Base-by-base conservation (phyloP, 2,888 invertebrate genomes). In the Heteromyza rotundicornis region DNA sequence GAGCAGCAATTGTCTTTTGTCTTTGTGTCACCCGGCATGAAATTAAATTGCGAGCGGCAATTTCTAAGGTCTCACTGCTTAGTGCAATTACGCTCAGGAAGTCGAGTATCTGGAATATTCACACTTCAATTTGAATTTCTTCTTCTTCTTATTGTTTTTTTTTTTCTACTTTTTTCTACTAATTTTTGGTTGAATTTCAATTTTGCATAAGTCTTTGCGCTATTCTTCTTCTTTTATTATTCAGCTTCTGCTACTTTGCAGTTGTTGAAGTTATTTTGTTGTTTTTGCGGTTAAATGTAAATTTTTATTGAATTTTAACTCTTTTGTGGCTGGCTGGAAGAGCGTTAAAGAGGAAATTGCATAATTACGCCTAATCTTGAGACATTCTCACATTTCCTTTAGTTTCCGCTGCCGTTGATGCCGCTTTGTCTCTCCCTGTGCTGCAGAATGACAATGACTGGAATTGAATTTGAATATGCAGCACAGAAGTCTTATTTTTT, bases 291-390 rank as follows among this genome's bases (percentile, higher is more conserved):
- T 75, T 72, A 73, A 76, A 75, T 78, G 76, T 71, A 75, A 76
- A 76, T 77, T 79, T n/a, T 77, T 75, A 79, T 78, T 75, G 79
- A 78, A 79, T 77, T n/a, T 72, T 68, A 72, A 73, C 70, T 73
- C 70, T 72, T 73, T 74, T 76, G 68, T 72, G 64, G 62, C 65
- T 70, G 68, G 65, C 62, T 71, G 67, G 64, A 61, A 69, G 66
- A 68, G 72, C 69, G 69, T 69, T 70, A 70, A 71, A 69, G 68
- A 67, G 71, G 66, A 76, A 75, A 74, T 74, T 72, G 76, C 76
- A 80, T 80, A 78, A 80, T 79, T 80, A 75, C 70, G 70, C 67
- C 70, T 70, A 74, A 77, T 77, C 78, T 76, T 73, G 72, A 74
- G 75, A 76, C 75, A 65, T 71, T 58, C 32, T 12, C 10, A 14